Evolutionary conservation across 2,113 vertebrate species (phyloP), one percentile per base, ranked within the genome.

Genomic region (Melanotaenia duboulayi): DNA sequence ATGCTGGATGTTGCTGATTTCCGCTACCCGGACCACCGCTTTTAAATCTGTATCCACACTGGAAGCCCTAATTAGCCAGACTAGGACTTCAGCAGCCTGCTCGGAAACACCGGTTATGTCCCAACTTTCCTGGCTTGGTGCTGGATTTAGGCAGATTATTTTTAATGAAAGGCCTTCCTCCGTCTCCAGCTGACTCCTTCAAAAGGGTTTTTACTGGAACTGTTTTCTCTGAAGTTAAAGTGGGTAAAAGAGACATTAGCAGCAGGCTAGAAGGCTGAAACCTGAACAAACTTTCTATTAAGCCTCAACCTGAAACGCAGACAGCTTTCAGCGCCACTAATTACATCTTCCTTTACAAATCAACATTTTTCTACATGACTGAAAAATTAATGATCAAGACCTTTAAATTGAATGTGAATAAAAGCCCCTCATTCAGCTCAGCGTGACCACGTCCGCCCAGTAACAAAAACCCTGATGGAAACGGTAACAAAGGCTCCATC

Each of bases 401-500:
- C 54, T 68, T 46, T 6, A 64, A 23, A 63, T 44, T 19, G 40
- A 40, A 71, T 32, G 19, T 71, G 49, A 20, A 20, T 57, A 50
- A 44, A 52, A 40, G 44, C 6, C 25, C 35, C 22, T 60, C 46
- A 9, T 28, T 73, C 3, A 22, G 35, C 25, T 17, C 50, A 20
- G 42, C 1, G 10, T 4, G 42, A 12, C 14, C 56, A n/a, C 22
- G 4, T 59, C 3, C 11, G 16, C 55, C 24, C 73, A 60, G 7
- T 65, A 49, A 60, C 42, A 65, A 23, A 67, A 44, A 6, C 35
- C 37, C 44, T 16, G 28, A 2, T 62, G 40, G 62, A 61, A 42
- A 44, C 19, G 1, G 13, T 14, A 51, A 70, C 28, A 67, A 68
- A 63, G 42, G 35, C 11, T 57, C 46, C 17, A 2, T 60, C 16